A percentile compares a stretch with the other conserved stretches of the same genome.
Evolutionary conservation across 2,888 invertebrate genomes (phyloP).

Genomic region (Spodoptera picta): DNA sequence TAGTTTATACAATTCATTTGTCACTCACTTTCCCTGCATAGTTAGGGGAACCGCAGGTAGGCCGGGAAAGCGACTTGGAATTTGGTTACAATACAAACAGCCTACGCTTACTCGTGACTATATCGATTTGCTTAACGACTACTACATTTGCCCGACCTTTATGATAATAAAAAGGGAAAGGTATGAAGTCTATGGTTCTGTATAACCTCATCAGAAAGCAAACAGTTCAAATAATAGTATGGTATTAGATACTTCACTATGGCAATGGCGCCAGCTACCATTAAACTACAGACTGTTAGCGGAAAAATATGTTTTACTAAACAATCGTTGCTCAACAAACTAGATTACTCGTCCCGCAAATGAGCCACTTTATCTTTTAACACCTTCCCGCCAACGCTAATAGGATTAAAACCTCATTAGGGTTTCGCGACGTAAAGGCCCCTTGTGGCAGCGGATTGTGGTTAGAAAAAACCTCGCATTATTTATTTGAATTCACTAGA

Average conservation of each 20-base stretch:
- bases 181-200: too few species aligned
- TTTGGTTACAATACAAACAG: constrained; percentile 32
- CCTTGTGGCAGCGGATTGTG: constrained; percentile 23
- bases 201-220: too few species aligned
- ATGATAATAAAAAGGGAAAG: neutral
- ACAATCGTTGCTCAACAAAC: constrained; percentile 5
- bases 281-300: too few species aligned
- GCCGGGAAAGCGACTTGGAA: constrained; percentile 2
- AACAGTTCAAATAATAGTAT: too few species aligned
- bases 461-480: constrained; percentile 15
- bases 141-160: too few species aligned
- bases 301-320: too few species aligned
- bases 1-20: constrained; percentile 7
- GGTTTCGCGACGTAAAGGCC: constrained; percentile 25
- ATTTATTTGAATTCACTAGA: constrained; percentile 8
- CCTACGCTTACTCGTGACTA: neutral
- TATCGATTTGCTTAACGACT: too few species aligned
- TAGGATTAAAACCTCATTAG: constrained; percentile 39
- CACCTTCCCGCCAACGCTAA: constrained; percentile 31
- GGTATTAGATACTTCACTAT: too few species aligned
- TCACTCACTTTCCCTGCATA: constrained; percentile 5
- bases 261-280: too few species aligned
- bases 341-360: constrained; percentile 4
- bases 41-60: constrained; percentile 7
- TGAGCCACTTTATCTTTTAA: constrained; percentile 24